Base-by-base conservation (phyloP, 2,888 invertebrate species). In the Nephrotoma appendiculata region DNA sequence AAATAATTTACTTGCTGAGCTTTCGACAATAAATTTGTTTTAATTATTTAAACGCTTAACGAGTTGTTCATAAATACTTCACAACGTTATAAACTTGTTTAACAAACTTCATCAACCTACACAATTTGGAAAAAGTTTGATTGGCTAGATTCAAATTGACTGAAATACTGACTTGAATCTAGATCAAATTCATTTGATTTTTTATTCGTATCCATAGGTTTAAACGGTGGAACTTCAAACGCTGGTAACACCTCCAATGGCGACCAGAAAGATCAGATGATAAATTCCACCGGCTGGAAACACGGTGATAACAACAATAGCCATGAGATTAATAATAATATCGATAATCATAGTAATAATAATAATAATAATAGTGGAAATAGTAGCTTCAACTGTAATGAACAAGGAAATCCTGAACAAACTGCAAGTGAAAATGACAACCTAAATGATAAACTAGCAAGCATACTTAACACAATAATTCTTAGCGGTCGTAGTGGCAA, bases 401-500 rank as follows among this genome's bases (percentile, higher is more conserved):
- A 45, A 57, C 42, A 42, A 41, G n/a, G 41, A 52, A 85, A 45
- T 45, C 43, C 12, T 9, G 84, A 84, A 7, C 42, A 43, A 42
- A 84, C 41, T 42, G 3, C 15, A 84, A n/a, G 12, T 42, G 84
- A 84, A 43, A 84, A 43, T 15, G 42, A 84, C 45, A 85, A 85
- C 19, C 44, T 85, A 15, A 86, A 48, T 31, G 87, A 87, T 71
- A 87, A 87, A 87, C 89, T 90, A 90, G 88, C 89, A 92, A 92
- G 92, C 89, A 90, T 92, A 89, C 90, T 92, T 88, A 91, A 91
- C 90, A 91, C 92, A 89, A 90, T 91, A 90, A 91, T 91, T 86
- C 89, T 92, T 88, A 85, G 85, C 19, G 85, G 42, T 4, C 85
- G 42, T 3, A 85, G 85, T 85, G 85, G 85, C 19, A 42, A 42